Evolutionary conservation across 2,888 invertebrate species (phyloP), one percentile per base, ranked within the genome.

Genomic region (Philereme vetulata): DNA sequence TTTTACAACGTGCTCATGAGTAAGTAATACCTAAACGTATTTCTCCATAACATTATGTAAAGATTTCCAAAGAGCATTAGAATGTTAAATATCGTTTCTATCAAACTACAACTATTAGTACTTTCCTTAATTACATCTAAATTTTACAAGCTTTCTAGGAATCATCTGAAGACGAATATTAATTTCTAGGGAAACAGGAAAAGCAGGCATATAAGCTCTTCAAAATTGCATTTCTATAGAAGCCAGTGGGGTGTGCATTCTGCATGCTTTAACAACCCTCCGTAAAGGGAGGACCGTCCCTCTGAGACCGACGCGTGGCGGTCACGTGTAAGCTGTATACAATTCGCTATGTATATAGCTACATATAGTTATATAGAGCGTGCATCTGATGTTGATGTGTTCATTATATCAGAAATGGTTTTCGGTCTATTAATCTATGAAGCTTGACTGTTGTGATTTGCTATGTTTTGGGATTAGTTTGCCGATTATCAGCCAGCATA

Each of bases 341-440:
- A 58, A 52, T 53, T 56, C 45, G 40, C 34, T 45, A 36, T 55
- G 42, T 49, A 40, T 33, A 43, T n/a, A 4, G 10, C 66, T 72
- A 40, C 45, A 21, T 38, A 48, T 10, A 4, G 9, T 65, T 72
- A 75, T 74, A 74, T 73, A 73, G 69, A 76, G 76, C 79, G 74
- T 77, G 77, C 77, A 73, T 76, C 75, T 72, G 68, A 75, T 70
- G 75, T 70, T 81, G 81, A 84, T 82, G 79, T 79, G 81, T 84
- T 82, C 80, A 83, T 84, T 78, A 80, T 64, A 68, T 65, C 57
- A 49, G 54, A 62, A 56, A 56, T 61, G 21, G 49, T 44, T 50
- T 38, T 48, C 43, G 58, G 49, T 57, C 11, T 55, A 54, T 60
- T 51, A 56, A 33, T 51, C 56, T 53, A 44, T 51, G 43, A 56